These are phyloP conservation scores for Drosophila novamexicana DNA, from an alignment of 1,140 invertebrate species.

Conservation along the genomic window DNA sequence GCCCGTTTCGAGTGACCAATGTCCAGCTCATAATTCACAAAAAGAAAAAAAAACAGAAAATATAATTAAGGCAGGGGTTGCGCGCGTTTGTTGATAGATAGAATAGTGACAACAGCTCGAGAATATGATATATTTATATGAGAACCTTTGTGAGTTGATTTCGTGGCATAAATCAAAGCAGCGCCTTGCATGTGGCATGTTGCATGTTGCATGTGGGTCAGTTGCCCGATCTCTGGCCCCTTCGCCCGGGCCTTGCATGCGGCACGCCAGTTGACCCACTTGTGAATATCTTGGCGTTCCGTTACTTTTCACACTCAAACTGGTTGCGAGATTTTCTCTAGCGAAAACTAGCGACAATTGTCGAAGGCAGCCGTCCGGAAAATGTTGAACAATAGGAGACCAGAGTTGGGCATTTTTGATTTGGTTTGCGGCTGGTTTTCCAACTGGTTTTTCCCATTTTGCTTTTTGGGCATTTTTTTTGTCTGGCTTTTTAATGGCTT, in stretches of 20 bases:
- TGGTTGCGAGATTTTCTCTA: constrained; percentile 43
- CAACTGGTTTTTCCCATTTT: constrained; percentile 66
- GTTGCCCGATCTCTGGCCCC: no score
- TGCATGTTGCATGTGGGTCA: no score
- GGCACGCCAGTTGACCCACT: constrained; percentile 71
- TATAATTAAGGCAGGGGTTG: constrained; percentile 13
- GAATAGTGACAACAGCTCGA: constrained; percentile 20
- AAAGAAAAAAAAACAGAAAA: neutral
- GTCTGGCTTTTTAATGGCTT: constrained; percentile 70
- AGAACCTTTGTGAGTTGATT: neutral
- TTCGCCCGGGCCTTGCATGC: constrained; percentile 8
- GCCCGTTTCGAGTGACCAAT: constrained; percentile 45
- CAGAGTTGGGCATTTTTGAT: constrained; percentile 47
- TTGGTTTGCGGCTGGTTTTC: constrained; percentile 48
- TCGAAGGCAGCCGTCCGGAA: constrained; percentile 56
- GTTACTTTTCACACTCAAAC: constrained; percentile 77
- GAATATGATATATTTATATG: constrained; percentile 34
- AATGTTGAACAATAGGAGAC: constrained; percentile 63
- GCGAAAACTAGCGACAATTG: constrained; percentile 74
- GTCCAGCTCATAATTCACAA: constrained; percentile 46
- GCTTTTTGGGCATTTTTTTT: constrained; percentile 46
- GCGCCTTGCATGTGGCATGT: neutral
- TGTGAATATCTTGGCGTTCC: constrained; percentile 53
- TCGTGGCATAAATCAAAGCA: constrained; percentile 68
- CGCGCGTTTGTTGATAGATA: constrained; percentile 22